Base-by-base conservation (phyloP, 2,113 vertebrate genomes). In the Cottus gobio region DNA sequence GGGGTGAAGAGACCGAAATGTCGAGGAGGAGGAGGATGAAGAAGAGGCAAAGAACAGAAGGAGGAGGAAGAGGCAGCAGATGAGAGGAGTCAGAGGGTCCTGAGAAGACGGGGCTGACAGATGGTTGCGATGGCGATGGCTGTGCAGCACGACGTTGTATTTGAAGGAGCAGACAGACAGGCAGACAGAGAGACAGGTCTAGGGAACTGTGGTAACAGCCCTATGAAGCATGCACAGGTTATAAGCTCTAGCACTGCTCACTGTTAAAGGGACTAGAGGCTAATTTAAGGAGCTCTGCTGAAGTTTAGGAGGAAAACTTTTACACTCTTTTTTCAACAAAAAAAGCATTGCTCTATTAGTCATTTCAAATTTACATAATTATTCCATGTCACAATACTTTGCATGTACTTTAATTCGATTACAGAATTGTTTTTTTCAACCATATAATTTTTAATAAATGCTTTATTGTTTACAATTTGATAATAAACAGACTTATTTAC, bases 181-280 rank as follows among this genome's bases (percentile, higher is more conserved):
- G 87, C 89, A 92, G 89, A 91, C 89, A 92, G 87, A 92, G 80
- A 89, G 84, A 89, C 77, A 87, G 85, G 87, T 83, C 85, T 85
- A 88, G 80, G 84, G 75, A 86, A 86, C 82, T 78, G 85, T 86
- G 75, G 79, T 85, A 85, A 89, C 89, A 90, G 90, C 85, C 87
- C 91, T 86, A 91, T 89, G 90, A 91, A 93, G 88, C 91, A 92
- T 94, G 93, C 91, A 92, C 93, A 90, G 89, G 84, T 94, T 93
- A 94, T 95, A 95, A 96, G 95, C 95, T 96, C 96, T 97, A 91
- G 90, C 88, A 92, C 91, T 96, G 96, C 95, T 95, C 96, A 96
- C 96, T 95, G 98, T 99, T 99, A 99, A 99, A 99, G 98, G 98
- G 98, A 99, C 98, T 98, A 97, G 96, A 97, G 96, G 93, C 97